These are phyloP conservation scores for Ibidorhyncha struthersii DNA, from an alignment of 2,113 vertebrate genomes.

Conservation along the genomic window DNA sequence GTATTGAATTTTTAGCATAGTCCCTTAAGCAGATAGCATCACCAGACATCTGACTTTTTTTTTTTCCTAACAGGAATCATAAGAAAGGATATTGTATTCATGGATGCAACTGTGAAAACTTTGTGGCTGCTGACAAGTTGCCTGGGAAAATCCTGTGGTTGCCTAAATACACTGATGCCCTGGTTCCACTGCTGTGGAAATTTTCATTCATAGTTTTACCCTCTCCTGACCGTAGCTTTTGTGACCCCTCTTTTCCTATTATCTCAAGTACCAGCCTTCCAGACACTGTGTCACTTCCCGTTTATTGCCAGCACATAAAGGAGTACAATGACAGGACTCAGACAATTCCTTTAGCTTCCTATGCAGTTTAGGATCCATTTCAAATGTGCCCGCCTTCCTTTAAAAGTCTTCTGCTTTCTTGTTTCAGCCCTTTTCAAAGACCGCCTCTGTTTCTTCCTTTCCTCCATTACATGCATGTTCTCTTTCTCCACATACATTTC, in stretches of 20 bases:
- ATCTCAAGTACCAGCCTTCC: neutral
- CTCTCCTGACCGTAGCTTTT: neutral
- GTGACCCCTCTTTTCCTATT: neutral
- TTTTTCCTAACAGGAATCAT: accelerated
- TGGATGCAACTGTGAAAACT: neutral
- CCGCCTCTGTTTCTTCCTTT: neutral
- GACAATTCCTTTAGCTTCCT: neutral
- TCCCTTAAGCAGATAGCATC: neutral
- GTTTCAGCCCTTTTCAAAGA: neutral
- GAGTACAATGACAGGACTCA: neutral
- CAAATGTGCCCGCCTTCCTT: neutral
- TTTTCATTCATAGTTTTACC: conserved; percentile 7
- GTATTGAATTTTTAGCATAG: neutral
- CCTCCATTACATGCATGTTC: neutral
- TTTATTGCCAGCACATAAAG: neutral
- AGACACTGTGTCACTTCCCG: neutral
- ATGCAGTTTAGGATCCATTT: neutral
- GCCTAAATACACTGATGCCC: neutral
- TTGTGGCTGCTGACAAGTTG: conserved; percentile 14
- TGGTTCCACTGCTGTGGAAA: neutral
- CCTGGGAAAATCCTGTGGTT: conserved; percentile 38
- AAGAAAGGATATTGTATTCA: neutral
- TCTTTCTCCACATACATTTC: neutral
- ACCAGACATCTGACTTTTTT: neutral
- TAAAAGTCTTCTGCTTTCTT: neutral